Conservation (phyloP, 2,797 vertebrate genomes). For the Pipistrellus pipistrellus region DNA sequence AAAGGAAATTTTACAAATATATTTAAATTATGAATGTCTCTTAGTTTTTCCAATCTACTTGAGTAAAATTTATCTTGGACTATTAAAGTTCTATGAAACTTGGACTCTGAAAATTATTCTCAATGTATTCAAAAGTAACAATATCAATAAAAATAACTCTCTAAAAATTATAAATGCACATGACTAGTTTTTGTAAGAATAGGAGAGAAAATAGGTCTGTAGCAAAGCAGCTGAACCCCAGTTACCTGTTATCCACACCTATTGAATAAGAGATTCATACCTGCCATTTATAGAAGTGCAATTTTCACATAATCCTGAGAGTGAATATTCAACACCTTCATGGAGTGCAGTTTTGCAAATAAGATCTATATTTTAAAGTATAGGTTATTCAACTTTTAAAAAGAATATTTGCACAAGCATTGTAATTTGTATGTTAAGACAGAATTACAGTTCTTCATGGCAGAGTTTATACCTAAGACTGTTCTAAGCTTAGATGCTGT, state of each 20-base stretch:
- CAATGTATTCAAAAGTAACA: neutral
- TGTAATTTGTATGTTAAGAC: neutral
- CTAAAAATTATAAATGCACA: neutral
- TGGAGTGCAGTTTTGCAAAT: neutral
- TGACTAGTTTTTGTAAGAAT: neutral
- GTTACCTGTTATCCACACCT: constrained; percentile 48
- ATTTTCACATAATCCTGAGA: constrained; percentile 8
- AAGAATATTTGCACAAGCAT: neutral
- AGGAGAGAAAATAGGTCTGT: neutral
- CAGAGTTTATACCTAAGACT: neutral
- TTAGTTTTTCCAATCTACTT: neutral
- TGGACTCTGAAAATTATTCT: neutral
- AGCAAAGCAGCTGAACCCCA: neutral
- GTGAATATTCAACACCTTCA: neutral
- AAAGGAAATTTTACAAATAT: neutral
- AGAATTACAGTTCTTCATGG: neutral
- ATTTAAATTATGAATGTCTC: neutral
- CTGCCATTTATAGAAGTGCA: constrained; percentile 31
- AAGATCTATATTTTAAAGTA: constrained; percentile 19
- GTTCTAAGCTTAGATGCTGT: neutral
- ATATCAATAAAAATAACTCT: neutral
- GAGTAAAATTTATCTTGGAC: constrained; percentile 32
- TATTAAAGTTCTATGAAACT: constrained; percentile 19
- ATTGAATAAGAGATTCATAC: neutral
- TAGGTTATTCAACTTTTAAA: neutral